phyloP scores from a whole-genome alignment of 2,113 vertebrate species.

The Syngnathus typhle region DNA sequence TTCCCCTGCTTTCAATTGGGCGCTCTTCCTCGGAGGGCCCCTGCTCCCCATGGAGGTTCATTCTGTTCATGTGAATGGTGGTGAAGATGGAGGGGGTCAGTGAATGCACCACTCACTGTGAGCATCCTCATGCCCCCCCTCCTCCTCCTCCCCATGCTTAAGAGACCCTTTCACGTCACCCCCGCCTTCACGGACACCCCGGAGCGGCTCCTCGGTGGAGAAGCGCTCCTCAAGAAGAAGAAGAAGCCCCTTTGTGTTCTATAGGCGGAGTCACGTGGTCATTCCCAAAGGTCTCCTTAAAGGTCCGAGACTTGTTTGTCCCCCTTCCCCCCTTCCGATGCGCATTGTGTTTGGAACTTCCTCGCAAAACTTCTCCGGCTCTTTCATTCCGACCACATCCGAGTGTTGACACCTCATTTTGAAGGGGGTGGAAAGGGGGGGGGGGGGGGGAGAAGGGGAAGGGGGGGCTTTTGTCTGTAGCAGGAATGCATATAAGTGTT shows the following conservation, averaged over 20 bases:
- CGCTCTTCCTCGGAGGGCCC: slow-evolving; percentile 54
- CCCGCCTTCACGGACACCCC: slow-evolving; percentile 36
- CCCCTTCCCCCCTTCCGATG: not conserved
- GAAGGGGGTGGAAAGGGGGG: slow-evolving; percentile 23
- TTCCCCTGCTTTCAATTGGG: slow-evolving; percentile 39
- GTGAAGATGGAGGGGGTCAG: slow-evolving; percentile 43
- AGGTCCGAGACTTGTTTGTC: not conserved
- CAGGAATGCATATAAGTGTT: slow-evolving; percentile 61
- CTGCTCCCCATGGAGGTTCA: slow-evolving; percentile 52
- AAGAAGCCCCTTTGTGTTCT: slow-evolving; percentile 48
- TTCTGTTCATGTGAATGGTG: slow-evolving; percentile 59
- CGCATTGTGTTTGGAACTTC: not conserved
- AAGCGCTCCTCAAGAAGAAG: slow-evolving; percentile 44
- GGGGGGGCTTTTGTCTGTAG: slow-evolving; percentile 54
- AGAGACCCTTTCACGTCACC: slow-evolving; percentile 52
- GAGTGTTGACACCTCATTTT: slow-evolving; percentile 64
- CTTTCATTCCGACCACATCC: slow-evolving; percentile 63
- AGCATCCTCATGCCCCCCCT: slow-evolving; percentile 56
- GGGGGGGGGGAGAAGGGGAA: slow-evolving; percentile 30
- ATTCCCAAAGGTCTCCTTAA: slow-evolving; percentile 8
- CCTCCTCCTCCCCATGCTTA: slow-evolving; percentile 35
- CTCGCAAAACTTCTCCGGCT: slow-evolving; percentile 46
- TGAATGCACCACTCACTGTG: slow-evolving; percentile 66
- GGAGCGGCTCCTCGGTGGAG: slow-evolving; percentile 48
- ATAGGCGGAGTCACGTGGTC: slow-evolving; percentile 53